Base-by-base conservation (phyloP, 2,113 vertebrate genomes). In the Laticauda colubrina region DNA sequence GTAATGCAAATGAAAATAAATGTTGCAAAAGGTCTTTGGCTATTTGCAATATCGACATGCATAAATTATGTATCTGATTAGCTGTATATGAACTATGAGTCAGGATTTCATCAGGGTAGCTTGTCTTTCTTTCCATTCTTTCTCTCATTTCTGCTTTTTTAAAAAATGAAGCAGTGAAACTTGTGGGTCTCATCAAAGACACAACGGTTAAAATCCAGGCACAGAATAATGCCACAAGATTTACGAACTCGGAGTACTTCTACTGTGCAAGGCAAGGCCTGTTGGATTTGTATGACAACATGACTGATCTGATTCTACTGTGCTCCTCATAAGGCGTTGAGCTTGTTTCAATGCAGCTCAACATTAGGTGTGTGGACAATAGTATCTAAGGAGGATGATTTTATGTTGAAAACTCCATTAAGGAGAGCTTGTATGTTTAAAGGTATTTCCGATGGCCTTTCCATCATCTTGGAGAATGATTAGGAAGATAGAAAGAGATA, bases 1-100 rank as follows among this genome's bases (percentile, higher is more conserved):
- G 57, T 20, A 88, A 89, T 89, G 20, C n/a, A 88, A 95, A 92
- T 48, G 0, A 91, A 93, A 96, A 90, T 12, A 93, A 93, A 53
- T 94, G 91, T 94, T 95, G 93, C 21, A 92, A 89, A 51, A 21
- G 51, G 1, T n/a, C 9, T 88, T 94, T 89, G 9, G 48, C n/a
- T 85, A 29, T 90, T 2, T 2, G 59, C 89, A n/a, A 86, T 88
- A 51, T 91, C 75, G 48, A 39, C 85, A 87, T 59, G 21, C 39
- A n/a, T 15, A 51, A 55, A 15, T 11, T 4, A 56, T 43, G 10
- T 23, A 14, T 61, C 29, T 87, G 53, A 81, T 90, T 20, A 24
- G 56, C 43, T 4, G 21, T n/a, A 1, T 87, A 14, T 64, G 93
- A 95, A 75, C 55, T 29, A 64, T 43, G 20, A 23, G 64, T 95